Percentiles rank a stretch among this genome's conserved stretches.
Conservation (phyloP, 2,888 invertebrate genomes). For the Epinotia demarniana region DNA sequence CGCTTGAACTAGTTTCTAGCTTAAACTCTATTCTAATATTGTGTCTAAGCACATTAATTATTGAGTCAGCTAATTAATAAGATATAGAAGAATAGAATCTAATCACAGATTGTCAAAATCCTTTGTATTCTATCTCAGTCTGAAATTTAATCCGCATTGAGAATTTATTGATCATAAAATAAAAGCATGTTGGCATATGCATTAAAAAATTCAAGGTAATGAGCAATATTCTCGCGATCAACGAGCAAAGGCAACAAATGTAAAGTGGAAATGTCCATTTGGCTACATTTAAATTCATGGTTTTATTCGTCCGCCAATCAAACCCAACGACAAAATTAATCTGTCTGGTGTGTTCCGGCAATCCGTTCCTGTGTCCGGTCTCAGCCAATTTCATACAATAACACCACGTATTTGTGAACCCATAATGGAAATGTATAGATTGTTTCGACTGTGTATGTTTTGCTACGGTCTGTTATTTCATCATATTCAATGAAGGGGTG, state of each 20-base stretch:
- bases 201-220: constrained; percentile 8
- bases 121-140: background rate
- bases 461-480: constrained; percentile 70
- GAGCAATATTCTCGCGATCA: background rate
- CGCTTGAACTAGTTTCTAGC: too few relatives aligned
- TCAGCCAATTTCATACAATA: constrained; percentile 76
- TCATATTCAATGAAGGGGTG: constrained; percentile 64
- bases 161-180: background rate
- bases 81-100: too few relatives aligned
- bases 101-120: too few relatives aligned
- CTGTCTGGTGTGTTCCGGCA: constrained; percentile 59
- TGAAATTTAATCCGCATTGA: background rate
- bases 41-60: too few relatives aligned
- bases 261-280: constrained; percentile 36
- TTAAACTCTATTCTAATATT: too few relatives aligned
- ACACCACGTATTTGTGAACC: constrained; percentile 67
- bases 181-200: constrained; percentile 3
- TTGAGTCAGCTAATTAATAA: too few relatives aligned
- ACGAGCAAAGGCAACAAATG: constrained; percentile 19
- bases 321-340: constrained; percentile 69
- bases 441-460: constrained; percentile 53
- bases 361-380: constrained; percentile 58
- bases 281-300: constrained; percentile 44
- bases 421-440: constrained; percentile 62
- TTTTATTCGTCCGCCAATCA: constrained; percentile 55